These are phyloP conservation scores for Crotalus viridis DNA, from an alignment of 2,113 vertebrate genomes.

Conservation along the genomic window DNA sequence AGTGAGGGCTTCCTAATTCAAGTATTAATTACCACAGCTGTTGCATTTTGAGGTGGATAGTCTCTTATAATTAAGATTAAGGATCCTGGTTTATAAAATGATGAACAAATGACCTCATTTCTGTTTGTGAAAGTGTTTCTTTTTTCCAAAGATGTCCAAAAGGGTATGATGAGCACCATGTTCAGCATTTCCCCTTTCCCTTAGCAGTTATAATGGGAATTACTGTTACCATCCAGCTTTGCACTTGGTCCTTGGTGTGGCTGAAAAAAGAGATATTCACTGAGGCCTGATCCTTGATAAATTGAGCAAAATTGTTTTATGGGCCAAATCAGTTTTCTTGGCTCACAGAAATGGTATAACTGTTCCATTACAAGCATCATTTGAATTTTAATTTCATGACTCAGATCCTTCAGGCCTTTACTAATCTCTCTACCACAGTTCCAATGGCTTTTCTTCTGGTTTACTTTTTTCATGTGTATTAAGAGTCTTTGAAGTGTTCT, in stretches of 20 bases:
- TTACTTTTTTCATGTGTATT: slow-evolving; percentile 28
- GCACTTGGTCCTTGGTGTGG: neutral
- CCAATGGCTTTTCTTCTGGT: neutral
- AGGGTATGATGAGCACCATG: neutral
- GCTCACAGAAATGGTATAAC: neutral
- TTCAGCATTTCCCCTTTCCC: neutral
- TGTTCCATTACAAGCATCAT: slow-evolving; percentile 1
- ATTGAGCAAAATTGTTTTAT: neutral
- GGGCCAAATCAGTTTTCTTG: neutral
- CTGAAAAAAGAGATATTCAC: neutral
- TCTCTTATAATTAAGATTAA: neutral
- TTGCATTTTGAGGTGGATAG: neutral
- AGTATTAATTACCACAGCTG: neutral
- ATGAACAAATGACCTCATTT: neutral
- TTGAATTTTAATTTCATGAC: slow-evolving; percentile 20
- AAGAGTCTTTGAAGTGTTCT: neutral
- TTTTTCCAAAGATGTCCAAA: neutral
- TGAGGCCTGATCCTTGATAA: neutral
- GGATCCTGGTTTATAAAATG: neutral
- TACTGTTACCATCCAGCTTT: neutral
- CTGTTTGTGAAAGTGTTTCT: neutral
- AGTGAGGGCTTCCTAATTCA: neutral
- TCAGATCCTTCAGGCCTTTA: neutral
- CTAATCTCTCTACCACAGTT: slow-evolving; percentile 28
- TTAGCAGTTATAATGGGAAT: neutral